A percentile compares a stretch with the other conserved stretches of the same genome.
Evolutionary conservation across 2,888 invertebrate species (phyloP).

Genomic region (Leistus spinibarbis): DNA sequence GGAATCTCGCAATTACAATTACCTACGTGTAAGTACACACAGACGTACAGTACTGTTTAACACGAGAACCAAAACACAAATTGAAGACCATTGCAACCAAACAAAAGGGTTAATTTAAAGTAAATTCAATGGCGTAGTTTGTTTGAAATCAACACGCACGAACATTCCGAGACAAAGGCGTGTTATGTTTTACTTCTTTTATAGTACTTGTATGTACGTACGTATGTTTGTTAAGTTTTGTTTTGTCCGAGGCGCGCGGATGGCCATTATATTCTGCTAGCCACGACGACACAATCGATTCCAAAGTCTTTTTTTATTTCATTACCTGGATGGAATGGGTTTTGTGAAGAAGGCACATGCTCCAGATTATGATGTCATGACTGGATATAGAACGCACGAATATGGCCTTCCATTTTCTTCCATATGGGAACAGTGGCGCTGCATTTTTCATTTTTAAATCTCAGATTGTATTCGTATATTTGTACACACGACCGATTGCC

Average conservation of each 20-base stretch:
- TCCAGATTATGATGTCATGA: slow-evolving; percentile 20
- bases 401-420: background rate
- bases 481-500: no score
- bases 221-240: background rate
- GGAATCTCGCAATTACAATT: background rate
- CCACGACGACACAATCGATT: slow-evolving; percentile 13
- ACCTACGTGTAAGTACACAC: background rate
- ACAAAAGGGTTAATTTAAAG: background rate
- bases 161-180: background rate
- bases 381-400: background rate
- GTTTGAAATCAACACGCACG: background rate
- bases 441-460: no score
- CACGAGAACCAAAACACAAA: background rate
- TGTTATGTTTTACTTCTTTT: no score
- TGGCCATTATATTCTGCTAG: slow-evolving; percentile 15
- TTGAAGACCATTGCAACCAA: background rate
- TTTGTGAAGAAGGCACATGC: slow-evolving; percentile 7
- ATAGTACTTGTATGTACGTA: background rate
- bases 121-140: background rate
- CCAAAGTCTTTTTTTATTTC: slow-evolving; percentile 22
- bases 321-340: slow-evolving; percentile 27
- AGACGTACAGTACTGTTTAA: background rate
- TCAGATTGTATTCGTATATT: no score
- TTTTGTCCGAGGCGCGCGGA: background rate
- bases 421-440: background rate